Evolutionary conservation across 2,888 invertebrate genomes (phyloP).

Genomic region (Agrotis clavis): DNA sequence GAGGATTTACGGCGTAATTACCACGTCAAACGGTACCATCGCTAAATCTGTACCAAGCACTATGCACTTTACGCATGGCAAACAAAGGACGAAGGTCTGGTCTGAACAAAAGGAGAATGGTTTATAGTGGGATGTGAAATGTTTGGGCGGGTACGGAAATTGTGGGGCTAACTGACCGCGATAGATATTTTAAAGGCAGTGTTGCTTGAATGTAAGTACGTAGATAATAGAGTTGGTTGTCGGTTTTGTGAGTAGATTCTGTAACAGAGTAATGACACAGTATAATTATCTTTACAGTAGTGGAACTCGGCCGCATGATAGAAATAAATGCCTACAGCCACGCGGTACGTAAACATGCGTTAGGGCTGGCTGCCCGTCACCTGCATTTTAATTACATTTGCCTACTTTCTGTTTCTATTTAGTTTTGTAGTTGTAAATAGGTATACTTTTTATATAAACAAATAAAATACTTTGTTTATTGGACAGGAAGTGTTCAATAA

Average conservation of each 20-base stretch:
- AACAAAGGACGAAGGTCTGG: slow-evolving; percentile 45
- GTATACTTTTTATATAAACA: too few relatives aligned
- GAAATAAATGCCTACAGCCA: too few relatives aligned
- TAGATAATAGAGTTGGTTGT: background rate
- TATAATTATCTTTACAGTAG: too few relatives aligned
- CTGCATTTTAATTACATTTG: too few relatives aligned
- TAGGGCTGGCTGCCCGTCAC: too few relatives aligned
- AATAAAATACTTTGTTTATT: too few relatives aligned
- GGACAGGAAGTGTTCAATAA: too few relatives aligned
- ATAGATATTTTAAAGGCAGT: slow-evolving; percentile 16
- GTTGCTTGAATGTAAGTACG: slow-evolving; percentile 3
- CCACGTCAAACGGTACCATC: slow-evolving; percentile 73
- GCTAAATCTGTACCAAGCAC: slow-evolving; percentile 70
- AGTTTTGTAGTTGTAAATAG: too few relatives aligned
- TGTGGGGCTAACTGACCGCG: slow-evolving; percentile 31
- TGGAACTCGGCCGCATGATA: too few relatives aligned
- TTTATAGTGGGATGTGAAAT: slow-evolving; percentile 29
- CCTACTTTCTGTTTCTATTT: too few relatives aligned
- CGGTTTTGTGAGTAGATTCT: background rate
- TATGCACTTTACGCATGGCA: slow-evolving; percentile 53
- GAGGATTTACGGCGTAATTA: slow-evolving; percentile 78
- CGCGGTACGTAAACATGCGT: too few relatives aligned
- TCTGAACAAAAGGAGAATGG: slow-evolving; percentile 44
- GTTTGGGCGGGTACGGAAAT: slow-evolving; percentile 15
- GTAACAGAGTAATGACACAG: too few relatives aligned